Evolutionary conservation across 2,113 vertebrate genomes (phyloP), one percentile per base, ranked within the genome.

Genomic region (Rhombomys opimus): DNA sequence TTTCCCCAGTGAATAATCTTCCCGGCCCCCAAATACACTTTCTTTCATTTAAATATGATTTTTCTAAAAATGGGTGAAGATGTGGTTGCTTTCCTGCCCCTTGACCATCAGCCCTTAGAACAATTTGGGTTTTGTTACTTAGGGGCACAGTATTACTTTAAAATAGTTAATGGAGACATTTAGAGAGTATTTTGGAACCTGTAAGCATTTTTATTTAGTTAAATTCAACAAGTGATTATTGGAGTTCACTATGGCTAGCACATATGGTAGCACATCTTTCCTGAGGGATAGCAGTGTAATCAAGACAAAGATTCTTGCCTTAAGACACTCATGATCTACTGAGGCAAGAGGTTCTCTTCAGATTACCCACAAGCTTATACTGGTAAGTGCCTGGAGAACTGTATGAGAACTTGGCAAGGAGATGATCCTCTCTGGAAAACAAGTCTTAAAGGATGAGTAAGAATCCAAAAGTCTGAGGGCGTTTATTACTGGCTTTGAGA

Each of bases 121-220:
- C 7, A 88, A 10, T 59, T 72, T 80, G 8, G 32, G 30, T 54
- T 5, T 18, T 84, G 5, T 18, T 70, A 77, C 10, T 75, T 76
- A 70, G 52, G 1, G 85, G 41, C 87, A 95, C 89, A 6, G 1
- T 72, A 22, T 54, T 88, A 41, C 73, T 96, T 95, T 70, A 5
- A 93, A 92, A 85, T 88, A 20, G 20, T 87, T 41, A 86, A 11
- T 75, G 52, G 54, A 77, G 11, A 30, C 18, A 27, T 70, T 73
- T 92, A 59, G 57, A 91, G 20, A 54, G 46, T 78, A 93, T 54
- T 82, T 84, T 72, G 13, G 82, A 95, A 63, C 2, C 13, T 84
- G 72, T 13, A 65, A 90, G 15, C 77, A 32, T 90, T 50, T 93
- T 85, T n/a, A 54, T 72, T 59, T 77, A 59, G n/a, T 88, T 92